These are phyloP conservation scores for Epizoanthus fatuus DNA, from an alignment of 92 coral and sea anemone species.

Conservation along the genomic window DNA sequence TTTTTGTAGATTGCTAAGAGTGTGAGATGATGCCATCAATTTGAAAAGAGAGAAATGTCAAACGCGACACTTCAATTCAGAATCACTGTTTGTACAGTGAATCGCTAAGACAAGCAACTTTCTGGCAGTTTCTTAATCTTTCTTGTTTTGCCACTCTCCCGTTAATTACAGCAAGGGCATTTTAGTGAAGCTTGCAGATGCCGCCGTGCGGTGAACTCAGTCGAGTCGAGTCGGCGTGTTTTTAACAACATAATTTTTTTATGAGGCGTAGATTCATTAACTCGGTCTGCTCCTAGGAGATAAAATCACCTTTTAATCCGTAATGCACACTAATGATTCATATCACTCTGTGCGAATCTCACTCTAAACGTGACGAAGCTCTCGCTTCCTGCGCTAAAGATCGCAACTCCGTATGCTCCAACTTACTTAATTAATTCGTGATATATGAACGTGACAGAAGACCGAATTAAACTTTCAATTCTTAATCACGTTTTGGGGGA, in stretches of 20 bases:
- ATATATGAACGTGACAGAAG: conserved; percentile 18
- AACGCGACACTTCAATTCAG: conserved; percentile 17
- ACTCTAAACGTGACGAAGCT: conserved; percentile 24
- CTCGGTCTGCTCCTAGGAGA: conserved; percentile 10
- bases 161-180: conserved; percentile 8
- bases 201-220: not conserved
- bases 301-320: conserved; percentile 34
- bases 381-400: conserved; percentile 21
- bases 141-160: not conserved
- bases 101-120: not conserved
- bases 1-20: conserved; percentile 17
- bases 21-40: not conserved
- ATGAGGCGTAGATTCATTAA: not conserved
- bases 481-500: not conserved
- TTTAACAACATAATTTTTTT: conserved; percentile 7
- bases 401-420: not conserved
- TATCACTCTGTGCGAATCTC: conserved; percentile 1
- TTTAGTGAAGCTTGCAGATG: not conserved
- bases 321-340: not conserved
- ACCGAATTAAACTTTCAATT: not conserved
- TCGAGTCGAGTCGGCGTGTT: conserved; percentile 16
- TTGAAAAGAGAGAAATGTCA: not conserved
- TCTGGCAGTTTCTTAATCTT: not conserved
- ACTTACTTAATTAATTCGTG: conserved; percentile 18
- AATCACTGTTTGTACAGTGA: conserved; percentile 32